A percentile compares a stretch with the other conserved stretches of the same genome.
These are phyloP conservation scores for Mormyrus iriodes DNA, from an alignment of 2,113 vertebrate species.

Conservation along the genomic window DNA sequence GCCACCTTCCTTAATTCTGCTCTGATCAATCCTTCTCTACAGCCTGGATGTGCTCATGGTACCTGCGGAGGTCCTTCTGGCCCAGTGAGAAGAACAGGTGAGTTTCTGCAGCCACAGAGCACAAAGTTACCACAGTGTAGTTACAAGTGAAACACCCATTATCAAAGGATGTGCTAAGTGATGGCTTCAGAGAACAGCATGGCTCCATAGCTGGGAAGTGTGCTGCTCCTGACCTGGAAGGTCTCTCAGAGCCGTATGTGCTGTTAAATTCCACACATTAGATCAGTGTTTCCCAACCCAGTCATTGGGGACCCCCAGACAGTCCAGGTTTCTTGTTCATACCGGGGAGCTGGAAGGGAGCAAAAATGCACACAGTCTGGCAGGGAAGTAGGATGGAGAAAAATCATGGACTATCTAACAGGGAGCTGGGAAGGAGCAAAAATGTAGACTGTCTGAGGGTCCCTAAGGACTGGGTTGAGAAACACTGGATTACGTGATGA, in stretches of 20 bases:
- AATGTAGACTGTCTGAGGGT: neutral
- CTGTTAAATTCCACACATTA: neutral
- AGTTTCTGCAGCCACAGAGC: constrained; percentile 21
- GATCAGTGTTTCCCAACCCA: neutral
- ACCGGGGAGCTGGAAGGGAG: neutral
- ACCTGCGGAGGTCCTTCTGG: constrained; percentile 36
- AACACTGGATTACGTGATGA: neutral
- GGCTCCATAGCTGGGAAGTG: neutral
- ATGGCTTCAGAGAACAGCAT: neutral
- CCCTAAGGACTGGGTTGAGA: neutral
- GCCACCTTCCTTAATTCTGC: neutral
- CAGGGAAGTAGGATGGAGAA: no score
- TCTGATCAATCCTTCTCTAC: constrained; percentile 29
- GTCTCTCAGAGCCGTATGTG: neutral
- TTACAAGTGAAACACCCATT: neutral
- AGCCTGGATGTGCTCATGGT: constrained; percentile 44
- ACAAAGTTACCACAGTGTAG: neutral
- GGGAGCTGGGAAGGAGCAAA: neutral
- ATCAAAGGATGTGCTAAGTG: neutral
- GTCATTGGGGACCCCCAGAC: neutral
- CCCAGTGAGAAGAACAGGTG: constrained; percentile 58
- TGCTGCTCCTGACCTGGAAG: neutral
- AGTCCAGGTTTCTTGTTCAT: neutral
- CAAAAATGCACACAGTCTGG: no score
- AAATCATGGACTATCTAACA: no score